A percentile compares a stretch with the other conserved stretches of the same genome.
phyloP scores from a whole-genome alignment of 2,888 invertebrate species.

The Sisyra terminalis region DNA sequence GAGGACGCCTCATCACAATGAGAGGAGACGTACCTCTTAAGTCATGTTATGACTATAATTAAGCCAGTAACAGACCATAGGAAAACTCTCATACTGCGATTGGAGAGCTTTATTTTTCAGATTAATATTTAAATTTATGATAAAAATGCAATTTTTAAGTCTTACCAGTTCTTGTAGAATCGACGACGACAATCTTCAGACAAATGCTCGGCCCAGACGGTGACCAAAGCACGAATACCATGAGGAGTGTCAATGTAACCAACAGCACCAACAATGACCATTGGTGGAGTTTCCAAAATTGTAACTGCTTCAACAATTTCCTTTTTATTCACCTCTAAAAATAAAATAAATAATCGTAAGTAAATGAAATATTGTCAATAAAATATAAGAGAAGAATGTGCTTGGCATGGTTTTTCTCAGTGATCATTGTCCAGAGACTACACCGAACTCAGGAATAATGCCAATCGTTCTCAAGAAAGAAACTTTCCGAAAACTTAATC shows the following conservation, averaged over 20 bases:
- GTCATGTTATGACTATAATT: constrained; percentile 18
- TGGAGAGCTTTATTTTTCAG: constrained; percentile 39
- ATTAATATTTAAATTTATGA: constrained; percentile 15
- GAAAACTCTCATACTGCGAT: constrained; percentile 50
- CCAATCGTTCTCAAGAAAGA: constrained; percentile 36
- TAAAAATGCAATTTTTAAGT: constrained; percentile 15
- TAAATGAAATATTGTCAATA: too few species aligned
- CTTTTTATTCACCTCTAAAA: constrained; percentile 96
- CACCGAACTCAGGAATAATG: constrained; percentile 62
- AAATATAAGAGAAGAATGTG: constrained; percentile 33
- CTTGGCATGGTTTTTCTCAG: constrained; percentile 52
- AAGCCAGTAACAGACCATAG: constrained; percentile 14
- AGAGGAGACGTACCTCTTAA: constrained; percentile 43
- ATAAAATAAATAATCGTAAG: too few species aligned
- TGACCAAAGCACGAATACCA: constrained; percentile 86
- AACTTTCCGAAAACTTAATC: constrained; percentile 35
- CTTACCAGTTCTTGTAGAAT: constrained; percentile 99
- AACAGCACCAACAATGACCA: constrained; percentile 93
- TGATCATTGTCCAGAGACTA: constrained; percentile 50
- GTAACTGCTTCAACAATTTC: constrained; percentile 99
- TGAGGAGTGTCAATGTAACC: constrained; percentile 99
- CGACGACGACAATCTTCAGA: constrained; percentile 96
- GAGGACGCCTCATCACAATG: constrained; percentile 48
- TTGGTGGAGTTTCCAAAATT: constrained; percentile 93
- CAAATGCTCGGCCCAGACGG: constrained; percentile 97